Conservation (phyloP, 1,140 invertebrate genomes). For the Platorchestia sp. region DNA sequence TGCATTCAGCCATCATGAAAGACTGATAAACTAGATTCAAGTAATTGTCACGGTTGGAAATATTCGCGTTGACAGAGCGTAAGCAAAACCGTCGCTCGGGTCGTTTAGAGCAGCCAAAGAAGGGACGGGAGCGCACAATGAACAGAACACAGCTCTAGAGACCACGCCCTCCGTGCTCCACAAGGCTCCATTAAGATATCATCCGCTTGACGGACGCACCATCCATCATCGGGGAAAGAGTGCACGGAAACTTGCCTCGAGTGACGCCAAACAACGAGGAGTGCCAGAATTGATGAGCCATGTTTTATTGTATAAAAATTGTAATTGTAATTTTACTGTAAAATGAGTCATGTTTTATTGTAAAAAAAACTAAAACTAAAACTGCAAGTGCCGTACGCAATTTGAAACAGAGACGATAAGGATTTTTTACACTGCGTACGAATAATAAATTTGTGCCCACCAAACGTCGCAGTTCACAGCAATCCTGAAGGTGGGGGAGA, state of each 20-base stretch:
- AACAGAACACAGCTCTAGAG: background rate
- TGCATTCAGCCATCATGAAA: too few relatives aligned
- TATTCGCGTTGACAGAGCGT: too few relatives aligned
- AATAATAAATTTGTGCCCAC: background rate
- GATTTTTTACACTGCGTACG: background rate
- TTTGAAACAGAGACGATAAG: background rate
- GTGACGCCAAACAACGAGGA: background rate
- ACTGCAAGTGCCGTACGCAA: background rate
- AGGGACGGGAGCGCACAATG: background rate
- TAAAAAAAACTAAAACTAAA: background rate
- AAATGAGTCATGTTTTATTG: too few relatives aligned
- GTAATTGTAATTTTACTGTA: too few relatives aligned
- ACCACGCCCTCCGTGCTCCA: background rate
- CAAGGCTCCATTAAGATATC: background rate
- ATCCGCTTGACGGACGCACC: background rate
- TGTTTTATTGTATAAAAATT: too few relatives aligned
- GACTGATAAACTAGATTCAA: too few relatives aligned
- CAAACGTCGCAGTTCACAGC: background rate
- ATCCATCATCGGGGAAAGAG: background rate
- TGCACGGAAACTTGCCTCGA: background rate
- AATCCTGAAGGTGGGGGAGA: background rate
- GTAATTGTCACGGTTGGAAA: too few relatives aligned
- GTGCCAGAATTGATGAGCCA: background rate
- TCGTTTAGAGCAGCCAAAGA: background rate
- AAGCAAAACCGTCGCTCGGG: too few relatives aligned